Conservation (phyloP, 2,888 invertebrate genomes). For the Lasioglossum oenotherae region DNA sequence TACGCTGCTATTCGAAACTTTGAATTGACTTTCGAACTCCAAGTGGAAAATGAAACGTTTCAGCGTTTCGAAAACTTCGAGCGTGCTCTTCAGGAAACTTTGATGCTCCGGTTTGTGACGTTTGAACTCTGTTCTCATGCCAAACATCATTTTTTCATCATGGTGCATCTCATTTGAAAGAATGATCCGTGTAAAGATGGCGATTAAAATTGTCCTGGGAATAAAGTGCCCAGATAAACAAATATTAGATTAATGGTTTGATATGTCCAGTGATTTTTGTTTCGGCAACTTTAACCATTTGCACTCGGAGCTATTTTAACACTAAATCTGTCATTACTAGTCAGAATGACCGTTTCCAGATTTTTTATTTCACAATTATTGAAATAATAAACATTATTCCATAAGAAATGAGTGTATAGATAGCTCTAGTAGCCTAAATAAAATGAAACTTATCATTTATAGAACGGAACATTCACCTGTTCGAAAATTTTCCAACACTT, state of each 20-base stretch:
- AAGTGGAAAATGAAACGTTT: slow-evolving; percentile 57
- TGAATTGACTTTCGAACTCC: slow-evolving; percentile 54
- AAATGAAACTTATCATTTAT: too few species aligned
- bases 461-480: too few species aligned
- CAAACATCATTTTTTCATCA: background rate
- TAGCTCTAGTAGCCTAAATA: too few species aligned
- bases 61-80: slow-evolving; percentile 41
- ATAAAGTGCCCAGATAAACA: background rate
- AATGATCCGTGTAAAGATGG: background rate
- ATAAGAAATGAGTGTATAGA: too few species aligned
- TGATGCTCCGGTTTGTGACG: background rate
- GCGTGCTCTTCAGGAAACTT: slow-evolving; percentile 29
- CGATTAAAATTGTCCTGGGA: background rate
- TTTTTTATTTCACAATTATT: too few species aligned
- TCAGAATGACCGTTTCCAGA: too few species aligned
- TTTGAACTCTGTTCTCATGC: background rate
- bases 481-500: too few species aligned
- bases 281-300: background rate
- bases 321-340: too few species aligned
- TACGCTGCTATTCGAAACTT: slow-evolving; percentile 40
- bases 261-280: background rate
- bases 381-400: too few species aligned
- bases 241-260: background rate
- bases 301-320: too few species aligned
- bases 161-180: background rate